A percentile compares a stretch with the other conserved stretches of the same genome.
These are phyloP conservation scores for Strigamia crassipes DNA, from an alignment of 2,888 invertebrate genomes.

Conservation along the genomic window DNA sequence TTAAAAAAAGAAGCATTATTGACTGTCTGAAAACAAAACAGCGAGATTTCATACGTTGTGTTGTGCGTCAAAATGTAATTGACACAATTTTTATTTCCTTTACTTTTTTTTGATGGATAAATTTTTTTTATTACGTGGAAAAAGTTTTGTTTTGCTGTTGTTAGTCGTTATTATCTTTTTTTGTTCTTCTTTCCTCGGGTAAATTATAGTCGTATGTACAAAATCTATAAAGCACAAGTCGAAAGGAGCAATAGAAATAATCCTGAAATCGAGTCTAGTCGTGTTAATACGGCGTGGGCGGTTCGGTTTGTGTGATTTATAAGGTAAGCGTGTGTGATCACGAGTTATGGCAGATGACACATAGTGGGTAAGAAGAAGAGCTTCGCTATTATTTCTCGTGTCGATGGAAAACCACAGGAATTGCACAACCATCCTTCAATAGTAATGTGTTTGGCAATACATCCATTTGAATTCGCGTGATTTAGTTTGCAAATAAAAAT, in stretches of 20 bases:
- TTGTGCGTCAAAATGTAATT: no score
- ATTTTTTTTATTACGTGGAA: no score
- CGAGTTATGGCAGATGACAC: conserved; percentile 10
- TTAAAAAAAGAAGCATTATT: no score
- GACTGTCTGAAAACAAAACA: no score
- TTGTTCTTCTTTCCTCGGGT: no score
- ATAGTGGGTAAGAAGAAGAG: conserved; percentile 10
- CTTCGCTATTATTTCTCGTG: not conserved
- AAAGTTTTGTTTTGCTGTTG: no score
- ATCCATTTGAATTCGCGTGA: not conserved
- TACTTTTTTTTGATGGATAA: no score
- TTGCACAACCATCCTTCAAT: not conserved
- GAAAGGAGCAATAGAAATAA: not conserved
- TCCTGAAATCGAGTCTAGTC: not conserved
- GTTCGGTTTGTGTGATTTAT: not conserved
- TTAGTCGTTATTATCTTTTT: no score
- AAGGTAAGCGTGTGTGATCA: conserved; percentile 10
- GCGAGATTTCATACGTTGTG: no score
- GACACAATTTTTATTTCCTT: no score
- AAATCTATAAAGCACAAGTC: not conserved
- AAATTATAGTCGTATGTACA: no score
- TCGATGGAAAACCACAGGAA: conserved; percentile 1
- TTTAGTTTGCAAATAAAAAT: conserved; percentile 2
- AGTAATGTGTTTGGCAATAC: conserved; percentile 3
- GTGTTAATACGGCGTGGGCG: not conserved